These are phyloP conservation scores for Boloria euphrosyne DNA, from an alignment of 2,888 invertebrate genomes.

Conservation along the genomic window DNA sequence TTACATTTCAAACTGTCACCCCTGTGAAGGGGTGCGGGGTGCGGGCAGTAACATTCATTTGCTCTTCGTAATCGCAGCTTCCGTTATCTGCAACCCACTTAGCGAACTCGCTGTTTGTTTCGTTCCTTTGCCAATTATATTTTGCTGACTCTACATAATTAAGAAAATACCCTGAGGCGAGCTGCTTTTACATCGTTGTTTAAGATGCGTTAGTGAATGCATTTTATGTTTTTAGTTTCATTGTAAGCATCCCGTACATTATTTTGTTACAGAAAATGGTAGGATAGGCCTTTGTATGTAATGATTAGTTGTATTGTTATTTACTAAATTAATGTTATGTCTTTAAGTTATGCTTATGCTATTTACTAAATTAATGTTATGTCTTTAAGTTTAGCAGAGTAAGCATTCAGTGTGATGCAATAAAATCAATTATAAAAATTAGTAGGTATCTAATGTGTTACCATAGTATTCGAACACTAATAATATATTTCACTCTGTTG, in stretches of 20 bases:
- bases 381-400: too few relatives aligned
- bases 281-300: too few relatives aligned
- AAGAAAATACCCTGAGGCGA: slow-evolving; percentile 38
- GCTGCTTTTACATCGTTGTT: slow-evolving; percentile 37
- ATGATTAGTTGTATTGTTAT: too few relatives aligned
- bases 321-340: too few relatives aligned
- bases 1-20: slow-evolving; percentile 44
- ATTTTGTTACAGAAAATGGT: neutral
- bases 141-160: slow-evolving; percentile 41
- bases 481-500: too few relatives aligned
- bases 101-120: slow-evolving; percentile 54
- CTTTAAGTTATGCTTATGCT: too few relatives aligned
- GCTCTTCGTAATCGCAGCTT: slow-evolving; percentile 62
- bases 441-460: too few relatives aligned
- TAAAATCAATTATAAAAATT: too few relatives aligned
- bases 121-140: slow-evolving; percentile 44
- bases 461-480: too few relatives aligned
- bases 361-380: too few relatives aligned
- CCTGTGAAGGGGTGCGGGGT: slow-evolving; percentile 49
- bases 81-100: slow-evolving; percentile 69
- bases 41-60: slow-evolving; percentile 62
- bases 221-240: slow-evolving; percentile 18
- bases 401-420: too few relatives aligned
- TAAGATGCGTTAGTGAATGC: slow-evolving; percentile 26
- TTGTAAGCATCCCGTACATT: neutral